These are phyloP conservation scores for Spheniscus mendiculus DNA, from an alignment of 2,113 vertebrate species.

Conservation along the genomic window DNA sequence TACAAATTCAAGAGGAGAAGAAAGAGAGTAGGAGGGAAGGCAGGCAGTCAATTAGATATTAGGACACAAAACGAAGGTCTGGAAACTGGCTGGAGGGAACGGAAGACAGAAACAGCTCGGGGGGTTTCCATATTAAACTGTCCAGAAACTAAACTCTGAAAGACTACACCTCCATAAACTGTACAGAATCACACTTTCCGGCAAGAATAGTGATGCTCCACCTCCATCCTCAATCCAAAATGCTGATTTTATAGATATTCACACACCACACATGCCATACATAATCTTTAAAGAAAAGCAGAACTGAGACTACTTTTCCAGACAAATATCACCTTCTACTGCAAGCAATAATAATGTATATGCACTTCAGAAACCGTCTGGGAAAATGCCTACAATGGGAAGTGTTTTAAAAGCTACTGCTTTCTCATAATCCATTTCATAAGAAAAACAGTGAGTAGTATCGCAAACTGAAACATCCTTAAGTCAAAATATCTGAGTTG, in stretches of 20 bases:
- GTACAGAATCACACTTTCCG: not conserved
- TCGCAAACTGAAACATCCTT: not conserved
- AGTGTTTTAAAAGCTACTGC: not conserved
- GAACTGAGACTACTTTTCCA: not conserved
- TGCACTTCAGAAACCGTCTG: not conserved
- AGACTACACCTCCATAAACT: not conserved
- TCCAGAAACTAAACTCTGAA: not conserved
- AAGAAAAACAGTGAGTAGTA: not conserved
- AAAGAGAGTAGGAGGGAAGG: not conserved
- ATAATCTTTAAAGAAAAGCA: not conserved
- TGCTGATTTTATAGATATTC: not conserved
- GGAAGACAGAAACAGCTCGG: not conserved
- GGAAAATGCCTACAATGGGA: not conserved
- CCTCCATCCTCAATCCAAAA: not conserved
- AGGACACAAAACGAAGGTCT: not conserved
- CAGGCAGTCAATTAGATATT: not conserved
- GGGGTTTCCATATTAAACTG: not conserved
- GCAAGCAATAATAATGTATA: not conserved
- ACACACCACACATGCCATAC: not conserved
- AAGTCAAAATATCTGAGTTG: not conserved
- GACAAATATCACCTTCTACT: not conserved
- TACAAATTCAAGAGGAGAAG: not conserved
- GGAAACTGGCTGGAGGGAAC: not conserved
- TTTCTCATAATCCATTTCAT: not conserved
- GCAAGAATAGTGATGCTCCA: not conserved